Base-by-base conservation (phyloP, 1,140 invertebrate genomes). In the Ceratina japonica region DNA sequence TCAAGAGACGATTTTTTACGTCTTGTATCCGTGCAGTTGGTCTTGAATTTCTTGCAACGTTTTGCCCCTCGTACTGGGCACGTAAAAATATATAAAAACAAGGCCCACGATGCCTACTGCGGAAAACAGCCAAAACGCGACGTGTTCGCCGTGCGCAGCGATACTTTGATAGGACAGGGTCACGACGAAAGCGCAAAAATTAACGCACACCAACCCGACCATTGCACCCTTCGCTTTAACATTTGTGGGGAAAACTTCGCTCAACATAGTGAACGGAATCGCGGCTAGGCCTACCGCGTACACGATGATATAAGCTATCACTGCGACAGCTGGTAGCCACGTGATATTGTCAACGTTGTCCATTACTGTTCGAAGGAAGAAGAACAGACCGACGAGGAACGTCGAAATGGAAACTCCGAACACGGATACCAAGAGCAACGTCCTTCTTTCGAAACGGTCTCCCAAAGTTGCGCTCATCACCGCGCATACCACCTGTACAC, bases 1-100 rank as follows among this genome's bases (percentile, higher is more conserved):
- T 2, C 27, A 31, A 31, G 37, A 44, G 37, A 44, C 10, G 37
- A 31, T 31, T 31, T 31, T 31, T 18, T 24, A 51, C 20, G 54
- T 13, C 56, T 72, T 64, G 10, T 22, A 20, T 3, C 15, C 79
- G 12, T 85, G 86, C 18, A 92, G 64, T 22, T 88, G 84, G 2
- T 82, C 70, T 68, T 93, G 92, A 77, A 95, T 94, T 86, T 95
- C 92, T 86, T 95, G 94, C 59, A 97, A 93, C 5, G 95, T 95
- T 87, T 95, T 96, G 16, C 95, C 95, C 89, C 96, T 97, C 0
- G 96, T 97, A 91, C 97, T 96, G 1, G 96, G 96, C 37, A 97
- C 93, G 66, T 94, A 93, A 22, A 93, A 91, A 75, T 94, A 92
- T 68, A 95, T 94, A 86, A 95, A 96, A 65, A 95, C 64, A 3